Evolutionary conservation across 2,797 vertebrate genomes (phyloP).

Genomic region (Lagodon rhomboides): DNA sequence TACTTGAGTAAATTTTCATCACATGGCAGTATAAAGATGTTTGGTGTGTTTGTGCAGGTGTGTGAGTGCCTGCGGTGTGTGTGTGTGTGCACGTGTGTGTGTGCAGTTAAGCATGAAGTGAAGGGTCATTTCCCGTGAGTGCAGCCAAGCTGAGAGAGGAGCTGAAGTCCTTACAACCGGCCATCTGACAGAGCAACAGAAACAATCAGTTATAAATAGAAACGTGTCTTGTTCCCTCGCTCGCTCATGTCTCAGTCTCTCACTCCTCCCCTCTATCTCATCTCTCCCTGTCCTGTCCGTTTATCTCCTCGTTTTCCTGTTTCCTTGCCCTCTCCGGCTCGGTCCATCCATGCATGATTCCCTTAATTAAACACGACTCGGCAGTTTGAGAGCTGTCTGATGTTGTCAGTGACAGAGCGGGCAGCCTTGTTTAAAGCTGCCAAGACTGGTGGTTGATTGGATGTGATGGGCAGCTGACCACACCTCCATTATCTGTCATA

Average conservation of each 20-base stretch:
- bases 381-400: slow-evolving; percentile 31
- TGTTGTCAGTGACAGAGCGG: slow-evolving; percentile 20
- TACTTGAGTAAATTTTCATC: too few relatives aligned
- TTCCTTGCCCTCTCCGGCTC: slow-evolving; percentile 25
- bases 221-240: slow-evolving; percentile 45
- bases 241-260: slow-evolving; percentile 35
- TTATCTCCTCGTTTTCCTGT: slow-evolving; percentile 33
- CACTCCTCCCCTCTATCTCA: slow-evolving; percentile 12
- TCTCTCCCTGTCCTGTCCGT: not conserved
- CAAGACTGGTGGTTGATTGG: slow-evolving; percentile 8
- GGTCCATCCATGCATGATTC: slow-evolving; percentile 33
- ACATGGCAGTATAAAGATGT: not conserved
- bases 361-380: slow-evolving; percentile 50
- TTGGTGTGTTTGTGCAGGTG: slow-evolving; percentile 17
- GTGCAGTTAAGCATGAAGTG: slow-evolving; percentile 32
- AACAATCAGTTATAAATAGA: slow-evolving; percentile 82
- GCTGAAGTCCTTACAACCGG: slow-evolving; percentile 50
- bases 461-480: slow-evolving; percentile 29
- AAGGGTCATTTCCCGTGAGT: slow-evolving; percentile 67
- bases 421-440: not conserved
- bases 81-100: slow-evolving; percentile 30
- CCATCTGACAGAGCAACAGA: slow-evolving; percentile 54
- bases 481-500: slow-evolving; percentile 42
- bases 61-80: slow-evolving; percentile 2
- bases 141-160: slow-evolving; percentile 51